Base-by-base conservation (phyloP, 2,113 vertebrate species). In the Microcebus ravelobensis region DNA sequence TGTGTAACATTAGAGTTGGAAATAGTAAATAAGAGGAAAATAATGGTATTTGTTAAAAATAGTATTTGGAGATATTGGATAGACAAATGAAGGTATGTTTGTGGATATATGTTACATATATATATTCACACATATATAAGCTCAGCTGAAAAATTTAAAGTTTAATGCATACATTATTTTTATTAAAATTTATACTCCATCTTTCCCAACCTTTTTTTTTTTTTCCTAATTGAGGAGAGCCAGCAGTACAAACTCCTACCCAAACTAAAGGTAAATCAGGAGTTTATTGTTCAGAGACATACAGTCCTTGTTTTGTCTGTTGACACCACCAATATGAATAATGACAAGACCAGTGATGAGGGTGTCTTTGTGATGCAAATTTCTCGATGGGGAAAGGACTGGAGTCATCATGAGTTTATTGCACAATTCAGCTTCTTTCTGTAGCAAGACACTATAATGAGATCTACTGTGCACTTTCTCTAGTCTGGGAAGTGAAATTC, bases 361-460 rank as follows among this genome's bases (percentile, higher is more conserved):
- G 36, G 5, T 70, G 15, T 86, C 81, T 96, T 79, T 94, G 80
- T 95, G 70, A 91, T 95, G 63, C 34, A 96, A 83, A 94, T 96
- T 27, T 94, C 65, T 94, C 86, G 15, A 3, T 27, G 27, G 55
- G 34, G 48, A 94, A 67, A 92, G 14, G 61, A 88, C 25, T 25
- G 0, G 0, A 91, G 77, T 83, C 89, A 84, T 71, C 87, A 55
- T n/a, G 70, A 71, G 50, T 89, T 93, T 80, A 86, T 83, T 95
- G 96, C 36, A 94, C 68, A 87, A 23, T 57, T 59, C 36, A 65
- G n/a, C 7, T 95, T 68, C 18, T 63, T 57, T 79, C 27, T 91
- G 61, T 67, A n/a, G 68, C 23, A 74, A 94, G n/a, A n/a, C 29
- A 2, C 31, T 81, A 0, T 87, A 84, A 91, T 94, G 79, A 93